A percentile compares a stretch with the other conserved stretches of the same genome.
Evolutionary conservation across 2,888 invertebrate species (phyloP).

Genomic region (Acleris sparsana): DNA sequence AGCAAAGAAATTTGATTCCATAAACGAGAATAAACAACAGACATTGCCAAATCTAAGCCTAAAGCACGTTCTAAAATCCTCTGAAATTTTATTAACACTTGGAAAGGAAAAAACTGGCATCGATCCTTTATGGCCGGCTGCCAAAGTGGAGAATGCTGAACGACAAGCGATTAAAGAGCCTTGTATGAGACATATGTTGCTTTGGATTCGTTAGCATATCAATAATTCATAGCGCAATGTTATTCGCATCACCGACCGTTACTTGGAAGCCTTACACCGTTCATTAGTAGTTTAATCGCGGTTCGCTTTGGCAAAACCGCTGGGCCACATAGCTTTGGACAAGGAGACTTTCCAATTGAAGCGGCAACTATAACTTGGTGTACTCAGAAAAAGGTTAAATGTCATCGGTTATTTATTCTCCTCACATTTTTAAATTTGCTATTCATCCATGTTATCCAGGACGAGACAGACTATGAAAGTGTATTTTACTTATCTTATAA

Average conservation of each 20-base stretch:
- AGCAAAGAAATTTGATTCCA: constrained; percentile 16
- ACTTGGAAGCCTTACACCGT: constrained; percentile 78
- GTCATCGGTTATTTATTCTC: too few relatives aligned
- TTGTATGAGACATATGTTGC: constrained; percentile 76
- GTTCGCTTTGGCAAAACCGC: constrained; percentile 81
- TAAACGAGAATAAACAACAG: constrained; percentile 43
- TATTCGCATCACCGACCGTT: constrained; percentile 78
- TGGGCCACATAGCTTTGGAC: constrained; percentile 70
- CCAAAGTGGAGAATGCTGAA: constrained; percentile 42
- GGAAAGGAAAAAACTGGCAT: constrained; percentile 33
- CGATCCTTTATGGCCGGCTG: constrained; percentile 26
- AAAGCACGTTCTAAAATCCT: constrained; percentile 42
- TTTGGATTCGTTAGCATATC: constrained; percentile 75
- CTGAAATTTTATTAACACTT: constrained; percentile 44
- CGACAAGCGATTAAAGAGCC: constrained; percentile 60
- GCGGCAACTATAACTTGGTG: constrained; percentile 1
- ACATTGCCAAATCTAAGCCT: constrained; percentile 50
- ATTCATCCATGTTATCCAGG: not conserved
- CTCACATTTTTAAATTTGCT: not conserved
- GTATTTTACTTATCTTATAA: too few relatives aligned
- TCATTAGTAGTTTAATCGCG: constrained; percentile 80
- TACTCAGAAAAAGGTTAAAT: not conserved
- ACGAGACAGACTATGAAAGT: too few relatives aligned
- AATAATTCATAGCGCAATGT: constrained; percentile 78
- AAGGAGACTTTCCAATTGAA: constrained; percentile 50